phyloP scores from a whole-genome alignment of 1,140 invertebrate genomes.

The Bombus waltoni region DNA sequence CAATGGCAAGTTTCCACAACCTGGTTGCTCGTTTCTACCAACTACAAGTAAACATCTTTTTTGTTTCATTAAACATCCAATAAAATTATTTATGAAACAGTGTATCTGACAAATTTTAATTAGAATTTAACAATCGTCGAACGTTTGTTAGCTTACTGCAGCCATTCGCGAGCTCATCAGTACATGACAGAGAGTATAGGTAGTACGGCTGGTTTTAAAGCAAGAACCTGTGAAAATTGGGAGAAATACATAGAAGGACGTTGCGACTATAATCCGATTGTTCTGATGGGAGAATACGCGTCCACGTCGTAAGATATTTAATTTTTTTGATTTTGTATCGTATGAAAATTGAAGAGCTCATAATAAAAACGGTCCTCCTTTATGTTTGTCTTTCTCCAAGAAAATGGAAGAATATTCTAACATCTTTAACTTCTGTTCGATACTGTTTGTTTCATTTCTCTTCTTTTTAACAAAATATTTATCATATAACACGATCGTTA shows the following conservation, averaged over 20 bases:
- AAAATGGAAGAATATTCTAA: no score
- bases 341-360: neutral
- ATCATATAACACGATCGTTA: no score
- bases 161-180: conserved; percentile 82
- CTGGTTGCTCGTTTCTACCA: conserved; percentile 75
- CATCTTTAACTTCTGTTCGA: no score
- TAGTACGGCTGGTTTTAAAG: conserved; percentile 74
- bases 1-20: conserved; percentile 78
- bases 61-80: neutral
- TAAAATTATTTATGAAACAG: neutral
- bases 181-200: conserved; percentile 82
- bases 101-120: neutral
- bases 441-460: no score
- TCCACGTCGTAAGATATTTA: conserved; percentile 71
- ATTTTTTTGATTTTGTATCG: neutral
- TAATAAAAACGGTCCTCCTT: no score
- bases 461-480: no score
- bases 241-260: conserved; percentile 72
- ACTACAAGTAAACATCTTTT: conserved; percentile 65
- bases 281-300: conserved; percentile 76
- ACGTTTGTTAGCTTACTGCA: conserved; percentile 78
- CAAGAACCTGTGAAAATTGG: conserved; percentile 74
- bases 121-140: neutral
- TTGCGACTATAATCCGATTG: conserved; percentile 72
- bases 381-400: no score